Evolutionary conservation across 2,797 vertebrate genomes (phyloP).

Genomic region (Danio jaintianensis): DNA sequence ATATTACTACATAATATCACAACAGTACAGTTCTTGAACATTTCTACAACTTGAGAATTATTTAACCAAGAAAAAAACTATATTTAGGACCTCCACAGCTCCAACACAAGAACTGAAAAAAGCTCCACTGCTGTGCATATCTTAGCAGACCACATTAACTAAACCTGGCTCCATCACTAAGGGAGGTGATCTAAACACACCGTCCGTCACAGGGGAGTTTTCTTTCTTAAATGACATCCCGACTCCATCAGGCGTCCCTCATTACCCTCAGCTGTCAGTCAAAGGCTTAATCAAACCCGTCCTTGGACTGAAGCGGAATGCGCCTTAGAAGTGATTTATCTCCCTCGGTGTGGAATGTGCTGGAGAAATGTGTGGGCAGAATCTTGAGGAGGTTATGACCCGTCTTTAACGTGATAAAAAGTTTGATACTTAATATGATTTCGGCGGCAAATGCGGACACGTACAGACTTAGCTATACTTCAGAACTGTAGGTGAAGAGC

Average conservation of each 20-base stretch:
- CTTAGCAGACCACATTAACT: conserved; percentile 15
- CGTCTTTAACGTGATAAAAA: conserved; percentile 42
- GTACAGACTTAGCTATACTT: conserved; percentile 16
- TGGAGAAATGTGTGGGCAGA: conserved; percentile 39
- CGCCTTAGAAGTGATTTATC: conserved; percentile 39
- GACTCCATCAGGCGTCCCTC: conserved; percentile 49
- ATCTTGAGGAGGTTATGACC: conserved; percentile 45
- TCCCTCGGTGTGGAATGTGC: conserved; percentile 18
- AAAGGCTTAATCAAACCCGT: conserved; percentile 53
- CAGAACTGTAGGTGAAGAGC: conserved; percentile 32
- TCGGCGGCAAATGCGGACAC: conserved; percentile 5
- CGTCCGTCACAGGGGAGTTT: conserved; percentile 55
- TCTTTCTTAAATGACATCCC: conserved; percentile 55
- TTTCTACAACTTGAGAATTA: not conserved
- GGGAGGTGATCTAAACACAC: conserved; percentile 45
- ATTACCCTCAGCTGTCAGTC: conserved; percentile 63
- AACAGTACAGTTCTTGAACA: not conserved
- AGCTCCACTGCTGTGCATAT: not conserved
- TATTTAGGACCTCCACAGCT: not conserved
- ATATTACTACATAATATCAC: not conserved
- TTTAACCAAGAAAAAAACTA: not conserved
- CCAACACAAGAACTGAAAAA: not conserved
- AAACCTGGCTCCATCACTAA: not conserved
- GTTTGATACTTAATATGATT: conserved; percentile 43
- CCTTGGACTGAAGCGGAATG: conserved; percentile 46